These are phyloP conservation scores for Patella caerulea DNA, from an alignment of 2,888 invertebrate species.

Conservation along the genomic window DNA sequence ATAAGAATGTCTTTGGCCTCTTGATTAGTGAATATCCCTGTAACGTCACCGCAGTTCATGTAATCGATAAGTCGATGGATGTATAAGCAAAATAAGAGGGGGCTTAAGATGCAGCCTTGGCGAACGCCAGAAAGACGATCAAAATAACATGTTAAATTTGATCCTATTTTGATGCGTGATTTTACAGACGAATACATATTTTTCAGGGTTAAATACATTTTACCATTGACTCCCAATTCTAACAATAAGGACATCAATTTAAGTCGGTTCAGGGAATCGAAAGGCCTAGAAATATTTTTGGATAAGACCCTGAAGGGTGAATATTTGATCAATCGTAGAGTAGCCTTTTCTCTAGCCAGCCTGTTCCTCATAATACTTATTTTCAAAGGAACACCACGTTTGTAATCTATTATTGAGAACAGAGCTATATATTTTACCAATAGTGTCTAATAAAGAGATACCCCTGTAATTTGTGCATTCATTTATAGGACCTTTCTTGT, in stretches of 20 bases:
- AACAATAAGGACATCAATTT: not conserved
- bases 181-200: not conserved
- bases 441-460: conserved; percentile 20
- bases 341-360: not conserved
- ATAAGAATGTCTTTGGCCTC: too few species aligned
- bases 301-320: not conserved
- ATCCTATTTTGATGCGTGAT: not conserved
- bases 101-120: not conserved
- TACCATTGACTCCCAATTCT: not conserved
- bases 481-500: conserved; percentile 22
- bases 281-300: not conserved
- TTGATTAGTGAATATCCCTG: not conserved
- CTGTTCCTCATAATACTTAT: conserved; percentile 3
- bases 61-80: too few species aligned
- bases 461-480: conserved; percentile 24
- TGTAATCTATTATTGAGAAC: conserved; percentile 24
- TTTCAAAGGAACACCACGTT: conserved; percentile 9
- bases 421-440: conserved; percentile 28
- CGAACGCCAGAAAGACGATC: not conserved
- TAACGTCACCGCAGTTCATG: too few species aligned
- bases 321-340: conserved; percentile 2
- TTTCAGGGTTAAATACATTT: not conserved
- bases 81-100: too few species aligned
- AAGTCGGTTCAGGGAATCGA: not conserved
- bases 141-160: conserved; percentile 4